These are phyloP conservation scores for Gracilinanus agilis DNA, from an alignment of 2,113 vertebrate genomes.

Conservation along the genomic window DNA sequence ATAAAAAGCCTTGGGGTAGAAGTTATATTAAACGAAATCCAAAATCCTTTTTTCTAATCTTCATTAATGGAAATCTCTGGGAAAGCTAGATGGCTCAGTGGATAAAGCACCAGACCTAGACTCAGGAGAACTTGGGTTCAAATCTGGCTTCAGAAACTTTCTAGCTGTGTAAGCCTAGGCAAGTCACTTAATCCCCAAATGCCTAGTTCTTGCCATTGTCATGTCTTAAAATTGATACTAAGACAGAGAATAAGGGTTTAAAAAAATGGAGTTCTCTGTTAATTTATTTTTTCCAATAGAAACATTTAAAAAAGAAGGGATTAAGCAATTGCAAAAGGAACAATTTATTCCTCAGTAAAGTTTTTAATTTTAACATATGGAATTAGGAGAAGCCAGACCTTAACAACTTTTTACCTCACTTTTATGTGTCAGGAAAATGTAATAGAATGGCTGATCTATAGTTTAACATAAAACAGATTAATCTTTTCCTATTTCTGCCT, in stretches of 20 bases:
- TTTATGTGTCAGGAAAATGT: slow-evolving; percentile 8
- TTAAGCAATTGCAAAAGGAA: slow-evolving; percentile 10
- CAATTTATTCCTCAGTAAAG: slow-evolving; percentile 30
- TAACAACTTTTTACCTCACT: slow-evolving; percentile 33
- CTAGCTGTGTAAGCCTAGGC: too few relatives aligned
- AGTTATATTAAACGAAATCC: neutral
- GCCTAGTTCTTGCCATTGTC: too few relatives aligned
- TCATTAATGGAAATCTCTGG: neutral
- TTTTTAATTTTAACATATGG: slow-evolving; percentile 33
- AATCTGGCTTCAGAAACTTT: too few relatives aligned
- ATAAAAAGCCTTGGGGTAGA: neutral
- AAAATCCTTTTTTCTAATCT: neutral
- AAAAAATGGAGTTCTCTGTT: neutral
- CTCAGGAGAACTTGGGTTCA: too few relatives aligned
- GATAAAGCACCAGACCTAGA: too few relatives aligned
- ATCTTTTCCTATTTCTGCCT: neutral
- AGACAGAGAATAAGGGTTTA: too few relatives aligned
- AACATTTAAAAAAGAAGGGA: slow-evolving; percentile 31
- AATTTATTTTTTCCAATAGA: neutral
- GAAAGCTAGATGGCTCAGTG: too few relatives aligned
- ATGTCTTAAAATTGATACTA: too few relatives aligned
- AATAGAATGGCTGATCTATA: neutral
- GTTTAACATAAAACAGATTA: slow-evolving; percentile 38
- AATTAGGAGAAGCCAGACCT: neutral
- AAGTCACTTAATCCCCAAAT: too few relatives aligned